Base-by-base conservation (phyloP, 2,797 vertebrate species). In the Furcifer pardalis region DNA sequence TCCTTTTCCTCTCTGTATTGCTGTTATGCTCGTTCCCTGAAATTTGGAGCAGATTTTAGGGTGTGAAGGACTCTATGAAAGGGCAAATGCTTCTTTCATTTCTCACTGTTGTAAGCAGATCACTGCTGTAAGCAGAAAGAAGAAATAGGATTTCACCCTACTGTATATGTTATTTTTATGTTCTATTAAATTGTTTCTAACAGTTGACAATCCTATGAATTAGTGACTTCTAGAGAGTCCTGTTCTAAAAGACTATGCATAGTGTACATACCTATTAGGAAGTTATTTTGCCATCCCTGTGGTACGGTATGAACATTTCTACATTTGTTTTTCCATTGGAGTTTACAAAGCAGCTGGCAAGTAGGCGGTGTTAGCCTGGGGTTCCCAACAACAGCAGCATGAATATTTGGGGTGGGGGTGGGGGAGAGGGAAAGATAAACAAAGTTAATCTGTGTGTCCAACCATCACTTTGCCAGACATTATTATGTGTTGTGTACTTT, bases 361-460 rank as follows among this genome's bases (percentile, higher is more conserved):
- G 42, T 86, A 25, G 42, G 76, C 60, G 49, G 23, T 88, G 44
- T 23, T 77, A 56, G 37, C 19, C 27, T 27, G n/a, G 25, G 30
- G 87, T 42, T 35, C 35, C 62, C 80, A 62, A 15, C 1, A 82
- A 59, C 56, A 72, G 72, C 80, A 2, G 32, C 21, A 49, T 30
- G 37, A 37, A 87, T 44, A 15, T 81, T 79, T 84, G 37, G 27
- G 35, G 62, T 52, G 56, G 37, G 27, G 35, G 62, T 52, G 56
- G 56, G 37, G 21, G 69, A 56, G 68, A 68, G 52, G 83, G 46
- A 82, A 83, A 35, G 35, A 66, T 46, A 76, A 78, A 46, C 62
- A 85, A 90, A 42, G 37, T 69, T 59, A 86, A 87, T 82, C 86
- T 89, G 71, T 86, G 83, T 83, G 49, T 49, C 81, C 32, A 79